Percentiles rank a stretch among this genome's conserved stretches.
Conservation (phyloP, 2,888 invertebrate genomes). For the Xylota segnis region DNA sequence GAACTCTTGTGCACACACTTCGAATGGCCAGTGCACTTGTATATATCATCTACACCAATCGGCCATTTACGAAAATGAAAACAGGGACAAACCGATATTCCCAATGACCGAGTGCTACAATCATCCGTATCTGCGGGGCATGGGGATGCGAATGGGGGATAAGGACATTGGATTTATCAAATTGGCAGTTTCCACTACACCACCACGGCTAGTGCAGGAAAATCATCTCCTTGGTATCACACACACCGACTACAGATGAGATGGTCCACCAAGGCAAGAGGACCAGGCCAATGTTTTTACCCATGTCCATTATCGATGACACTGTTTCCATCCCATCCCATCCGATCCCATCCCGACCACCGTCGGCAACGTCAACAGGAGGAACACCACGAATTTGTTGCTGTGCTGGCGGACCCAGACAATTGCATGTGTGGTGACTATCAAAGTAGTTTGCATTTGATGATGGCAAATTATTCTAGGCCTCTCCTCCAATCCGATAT, state of each 20-base stretch:
- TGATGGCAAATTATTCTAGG: constrained; percentile 74
- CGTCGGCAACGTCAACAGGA: background rate
- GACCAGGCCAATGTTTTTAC: constrained; percentile 28
- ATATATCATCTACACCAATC: constrained; percentile 50
- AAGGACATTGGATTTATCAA: constrained; percentile 72
- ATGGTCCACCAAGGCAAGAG: background rate
- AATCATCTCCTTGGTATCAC: constrained; percentile 10
- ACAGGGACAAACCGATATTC: constrained; percentile 47
- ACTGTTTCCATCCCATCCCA: constrained; percentile 5
- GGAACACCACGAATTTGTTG: background rate
- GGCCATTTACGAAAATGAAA: constrained; percentile 50
- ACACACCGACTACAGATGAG: constrained; percentile 10
- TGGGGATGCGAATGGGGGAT: too few relatives aligned
- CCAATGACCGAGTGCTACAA: constrained; percentile 57
- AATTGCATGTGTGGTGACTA: constrained; percentile 54
- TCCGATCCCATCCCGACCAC: too few relatives aligned
- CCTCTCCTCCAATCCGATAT: constrained; percentile 56
- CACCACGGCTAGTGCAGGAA: constrained; percentile 32
- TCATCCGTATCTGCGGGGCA: constrained; percentile 43
- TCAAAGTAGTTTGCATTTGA: constrained; percentile 67
- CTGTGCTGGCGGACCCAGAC: constrained; percentile 36
- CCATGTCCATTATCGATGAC: constrained; percentile 29
- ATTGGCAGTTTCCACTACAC: constrained; percentile 55
- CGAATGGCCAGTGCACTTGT: constrained; percentile 26
- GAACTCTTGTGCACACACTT: constrained; percentile 26